Conservation (phyloP, 2,888 invertebrate species). For the Cremastinae sp. region DNA sequence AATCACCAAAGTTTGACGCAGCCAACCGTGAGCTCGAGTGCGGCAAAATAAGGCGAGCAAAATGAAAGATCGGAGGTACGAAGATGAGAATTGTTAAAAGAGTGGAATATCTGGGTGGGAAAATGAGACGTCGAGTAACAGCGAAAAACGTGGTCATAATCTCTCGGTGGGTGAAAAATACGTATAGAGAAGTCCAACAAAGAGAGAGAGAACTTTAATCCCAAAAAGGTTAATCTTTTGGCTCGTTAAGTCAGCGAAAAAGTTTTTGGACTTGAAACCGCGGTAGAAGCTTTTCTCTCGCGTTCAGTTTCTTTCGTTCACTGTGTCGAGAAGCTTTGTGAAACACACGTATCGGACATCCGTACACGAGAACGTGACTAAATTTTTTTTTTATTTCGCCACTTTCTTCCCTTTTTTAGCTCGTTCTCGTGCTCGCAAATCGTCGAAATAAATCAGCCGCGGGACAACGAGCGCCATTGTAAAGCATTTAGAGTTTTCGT, state of each 20-base stretch:
- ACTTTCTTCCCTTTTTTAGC: background rate
- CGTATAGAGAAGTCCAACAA: too few species aligned
- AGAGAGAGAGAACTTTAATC: too few species aligned
- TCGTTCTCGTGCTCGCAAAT: background rate
- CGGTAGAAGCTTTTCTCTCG: background rate
- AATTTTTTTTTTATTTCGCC: background rate
- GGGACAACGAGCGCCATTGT: constrained; percentile 11
- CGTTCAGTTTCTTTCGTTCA: background rate
- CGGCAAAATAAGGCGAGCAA: too few species aligned
- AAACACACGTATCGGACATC: constrained; percentile 12
- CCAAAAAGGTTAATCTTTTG: background rate
- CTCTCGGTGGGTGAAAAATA: too few species aligned
- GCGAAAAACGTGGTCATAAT: too few species aligned
- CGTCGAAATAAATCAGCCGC: constrained; percentile 1
- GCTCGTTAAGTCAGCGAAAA: background rate
- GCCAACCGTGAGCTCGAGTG: too few species aligned
- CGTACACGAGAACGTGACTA: constrained; percentile 17
- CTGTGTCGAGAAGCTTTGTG: background rate
- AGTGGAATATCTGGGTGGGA: too few species aligned
- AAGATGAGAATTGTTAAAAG: too few species aligned
- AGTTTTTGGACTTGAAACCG: background rate
- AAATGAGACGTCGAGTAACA: too few species aligned
- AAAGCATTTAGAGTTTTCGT: constrained; percentile 24
- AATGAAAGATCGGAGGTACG: too few species aligned
- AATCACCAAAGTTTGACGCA: too few species aligned